Percentiles rank a stretch among this genome's conserved stretches.
Conservation (phyloP, 1,140 invertebrate genomes). For the Zaprionus lachaisei region DNA sequence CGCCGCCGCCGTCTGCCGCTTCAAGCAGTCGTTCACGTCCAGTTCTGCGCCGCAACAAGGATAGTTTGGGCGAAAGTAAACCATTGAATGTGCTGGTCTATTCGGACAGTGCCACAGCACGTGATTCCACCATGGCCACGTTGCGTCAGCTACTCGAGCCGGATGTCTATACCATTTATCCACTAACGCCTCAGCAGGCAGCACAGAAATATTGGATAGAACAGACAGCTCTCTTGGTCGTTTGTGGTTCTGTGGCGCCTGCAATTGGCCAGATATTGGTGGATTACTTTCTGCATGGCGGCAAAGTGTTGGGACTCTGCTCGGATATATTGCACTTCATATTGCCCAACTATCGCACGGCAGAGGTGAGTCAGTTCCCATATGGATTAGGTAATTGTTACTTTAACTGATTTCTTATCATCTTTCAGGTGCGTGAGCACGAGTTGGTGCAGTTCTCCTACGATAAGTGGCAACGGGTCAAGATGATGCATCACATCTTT, state of each 20-base stretch:
- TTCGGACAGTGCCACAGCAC: slow-evolving; percentile 90
- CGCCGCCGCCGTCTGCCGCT: slow-evolving; percentile 6
- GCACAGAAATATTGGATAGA: slow-evolving; percentile 89
- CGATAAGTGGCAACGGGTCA: slow-evolving; percentile 92
- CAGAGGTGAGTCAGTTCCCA: slow-evolving; percentile 86
- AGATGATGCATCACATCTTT: slow-evolving; percentile 94
- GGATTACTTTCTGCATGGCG: slow-evolving; percentile 90
- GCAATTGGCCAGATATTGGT: slow-evolving; percentile 88
- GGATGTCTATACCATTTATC: slow-evolving; percentile 92
- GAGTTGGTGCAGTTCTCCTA: slow-evolving; percentile 93
- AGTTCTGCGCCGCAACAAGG: slow-evolving; percentile 61
- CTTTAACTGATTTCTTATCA: background rate
- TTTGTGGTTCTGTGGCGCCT: slow-evolving; percentile 90
- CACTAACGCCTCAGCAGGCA: slow-evolving; percentile 87
- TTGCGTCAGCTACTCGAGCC: slow-evolving; percentile 89
- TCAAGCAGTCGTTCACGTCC: slow-evolving; percentile 45
- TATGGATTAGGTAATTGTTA: background rate
- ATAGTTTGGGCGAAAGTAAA: slow-evolving; percentile 85
- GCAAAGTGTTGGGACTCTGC: slow-evolving; percentile 92
- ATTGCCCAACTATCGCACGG: slow-evolving; percentile 91
- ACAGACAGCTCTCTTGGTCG: slow-evolving; percentile 90
- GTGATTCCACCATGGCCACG: slow-evolving; percentile 89
- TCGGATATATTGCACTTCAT: slow-evolving; percentile 92
- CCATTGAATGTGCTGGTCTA: slow-evolving; percentile 94
- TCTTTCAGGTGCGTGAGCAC: slow-evolving; percentile 88